These are phyloP conservation scores for Leptopilina boulardi DNA, from an alignment of 1,140 invertebrate species.

Conservation along the genomic window DNA sequence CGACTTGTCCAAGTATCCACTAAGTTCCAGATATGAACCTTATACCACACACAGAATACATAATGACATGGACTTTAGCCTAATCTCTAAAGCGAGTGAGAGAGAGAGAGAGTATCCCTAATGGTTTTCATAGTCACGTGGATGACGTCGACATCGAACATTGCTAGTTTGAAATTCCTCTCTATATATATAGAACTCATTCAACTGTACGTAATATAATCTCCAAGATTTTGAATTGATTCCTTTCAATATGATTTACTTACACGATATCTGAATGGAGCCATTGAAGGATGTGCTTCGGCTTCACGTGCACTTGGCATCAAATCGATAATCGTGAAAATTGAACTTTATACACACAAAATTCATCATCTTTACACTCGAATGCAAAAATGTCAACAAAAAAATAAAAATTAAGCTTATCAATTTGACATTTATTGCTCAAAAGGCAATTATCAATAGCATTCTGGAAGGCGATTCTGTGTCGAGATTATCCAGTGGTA, in stretches of 20 bases:
- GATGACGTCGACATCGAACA: background rate
- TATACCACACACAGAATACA: constrained; percentile 1
- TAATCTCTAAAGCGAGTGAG: constrained; percentile 23
- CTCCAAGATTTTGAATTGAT: constrained; percentile 23
- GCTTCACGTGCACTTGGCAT: constrained; percentile 14
- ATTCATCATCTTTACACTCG: background rate
- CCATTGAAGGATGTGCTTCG: constrained; percentile 3
- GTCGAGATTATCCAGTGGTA: background rate
- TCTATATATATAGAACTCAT: background rate
- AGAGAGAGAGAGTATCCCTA: no score
- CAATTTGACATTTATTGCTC: background rate
- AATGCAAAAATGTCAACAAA: no score
- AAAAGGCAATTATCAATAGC: constrained; percentile 4
- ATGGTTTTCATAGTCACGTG: background rate
- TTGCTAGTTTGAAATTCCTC: background rate
- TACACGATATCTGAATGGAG: background rate
- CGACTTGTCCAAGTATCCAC: constrained; percentile 1
- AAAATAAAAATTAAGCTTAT: background rate
- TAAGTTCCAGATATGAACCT: constrained; percentile 20
- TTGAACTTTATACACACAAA: background rate
- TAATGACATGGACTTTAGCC: constrained; percentile 26
- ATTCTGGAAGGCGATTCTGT: constrained; percentile 5
- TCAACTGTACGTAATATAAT: background rate
- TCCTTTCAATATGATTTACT: constrained; percentile 26
- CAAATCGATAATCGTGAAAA: constrained; percentile 21